Evolutionary conservation across 1,140 invertebrate species (phyloP).

Genomic region (Teleogryllus occipitalis): DNA sequence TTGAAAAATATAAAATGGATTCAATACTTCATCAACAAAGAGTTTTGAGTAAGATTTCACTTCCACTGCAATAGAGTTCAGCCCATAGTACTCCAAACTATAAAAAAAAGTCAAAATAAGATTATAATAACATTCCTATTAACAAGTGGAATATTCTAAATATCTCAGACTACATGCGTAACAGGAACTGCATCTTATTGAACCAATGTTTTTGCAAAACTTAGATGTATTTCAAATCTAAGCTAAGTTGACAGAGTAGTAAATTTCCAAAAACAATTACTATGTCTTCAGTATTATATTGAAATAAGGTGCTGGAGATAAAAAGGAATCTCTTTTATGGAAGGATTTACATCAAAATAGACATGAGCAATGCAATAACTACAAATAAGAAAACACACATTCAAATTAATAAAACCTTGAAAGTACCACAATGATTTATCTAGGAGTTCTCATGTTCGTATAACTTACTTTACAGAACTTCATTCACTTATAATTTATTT

Average conservation of each 20-base stretch:
- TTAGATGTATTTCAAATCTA: not conserved
- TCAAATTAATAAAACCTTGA: too few relatives aligned
- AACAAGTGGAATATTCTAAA: not conserved
- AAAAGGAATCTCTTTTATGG: too few relatives aligned
- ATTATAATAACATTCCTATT: not conserved
- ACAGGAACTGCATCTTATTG: not conserved
- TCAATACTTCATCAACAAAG: constrained; percentile 68
- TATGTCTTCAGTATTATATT: not conserved
- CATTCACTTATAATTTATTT: too few relatives aligned
- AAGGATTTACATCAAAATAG: too few relatives aligned
- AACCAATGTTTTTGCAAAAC: not conserved
- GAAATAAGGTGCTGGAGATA: too few relatives aligned
- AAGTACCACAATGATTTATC: too few relatives aligned
- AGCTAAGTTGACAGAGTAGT: not conserved
- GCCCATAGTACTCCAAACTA: constrained; percentile 14
- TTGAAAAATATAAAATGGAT: constrained; percentile 96
- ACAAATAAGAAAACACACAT: too few relatives aligned
- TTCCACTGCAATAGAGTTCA: constrained; percentile 11
- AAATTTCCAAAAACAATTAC: not conserved
- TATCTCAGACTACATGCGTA: not conserved
- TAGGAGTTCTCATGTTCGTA: too few relatives aligned
- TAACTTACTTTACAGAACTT: too few relatives aligned
- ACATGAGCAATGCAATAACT: too few relatives aligned
- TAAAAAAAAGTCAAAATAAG: not conserved
- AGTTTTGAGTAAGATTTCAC: constrained; percentile 18